phyloP scores from a whole-genome alignment of 1,140 invertebrate genomes.

The Ceratina australensis region DNA sequence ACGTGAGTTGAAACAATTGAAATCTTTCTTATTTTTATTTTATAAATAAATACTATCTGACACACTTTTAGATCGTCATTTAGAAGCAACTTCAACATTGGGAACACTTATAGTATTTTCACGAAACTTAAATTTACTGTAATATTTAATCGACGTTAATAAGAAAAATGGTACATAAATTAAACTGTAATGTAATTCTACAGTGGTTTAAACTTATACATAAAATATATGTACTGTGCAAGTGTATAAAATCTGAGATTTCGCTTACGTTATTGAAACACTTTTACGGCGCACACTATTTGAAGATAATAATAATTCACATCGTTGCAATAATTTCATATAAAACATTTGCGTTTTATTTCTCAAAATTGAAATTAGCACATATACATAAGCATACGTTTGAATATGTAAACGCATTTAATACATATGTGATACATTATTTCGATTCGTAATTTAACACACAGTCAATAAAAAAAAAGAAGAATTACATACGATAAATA shows the following conservation, averaged over 20 bases:
- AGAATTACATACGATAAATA: slow-evolving; percentile 21
- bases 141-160: slow-evolving; percentile 25
- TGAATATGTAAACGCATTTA: slow-evolving; percentile 23
- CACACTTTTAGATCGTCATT: slow-evolving; percentile 17
- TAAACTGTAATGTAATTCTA: slow-evolving; percentile 48
- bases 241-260: slow-evolving; percentile 53
- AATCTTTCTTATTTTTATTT: neutral
- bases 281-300: neutral
- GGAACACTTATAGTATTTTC: slow-evolving; percentile 44
- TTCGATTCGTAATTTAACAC: slow-evolving; percentile 27
- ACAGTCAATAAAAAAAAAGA: slow-evolving; percentile 31
- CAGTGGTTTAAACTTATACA: slow-evolving; percentile 60
- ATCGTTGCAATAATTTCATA: neutral
- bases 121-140: slow-evolving; percentile 29
- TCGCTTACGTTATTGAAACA: slow-evolving; percentile 37
- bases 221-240: slow-evolving; percentile 71
- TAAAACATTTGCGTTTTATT: slow-evolving; percentile 52
- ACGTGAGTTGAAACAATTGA: neutral
- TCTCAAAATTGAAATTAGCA: slow-evolving; percentile 27
- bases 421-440: slow-evolving; percentile 30
- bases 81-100: slow-evolving; percentile 30
- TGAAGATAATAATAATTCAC: neutral
- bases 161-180: neutral
- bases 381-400: slow-evolving; percentile 3
- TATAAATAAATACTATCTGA: neutral